phyloP scores from a whole-genome alignment of 1,140 invertebrate genomes.

The Heliconius hewitsoni region DNA sequence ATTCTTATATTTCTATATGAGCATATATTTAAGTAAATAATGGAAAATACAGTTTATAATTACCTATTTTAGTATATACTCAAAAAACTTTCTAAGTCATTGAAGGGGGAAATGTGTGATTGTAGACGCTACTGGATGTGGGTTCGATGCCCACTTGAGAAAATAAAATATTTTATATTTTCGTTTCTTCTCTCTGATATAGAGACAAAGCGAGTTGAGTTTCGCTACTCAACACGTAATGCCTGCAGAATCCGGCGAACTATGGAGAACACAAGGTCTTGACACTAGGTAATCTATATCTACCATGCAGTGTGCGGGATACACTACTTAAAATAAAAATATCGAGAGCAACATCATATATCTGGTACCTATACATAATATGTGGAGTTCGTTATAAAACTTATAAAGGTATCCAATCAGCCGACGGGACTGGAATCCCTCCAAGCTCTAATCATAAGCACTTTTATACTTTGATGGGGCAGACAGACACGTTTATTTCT shows the following conservation, averaged over 20 bases:
- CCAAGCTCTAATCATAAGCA: neutral
- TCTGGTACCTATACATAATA: neutral
- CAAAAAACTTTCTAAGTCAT: no score
- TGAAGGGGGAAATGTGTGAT: no score
- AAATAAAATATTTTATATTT: no score
- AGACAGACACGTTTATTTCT: conserved; percentile 2
- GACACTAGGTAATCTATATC: no score
- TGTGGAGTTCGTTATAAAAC: neutral
- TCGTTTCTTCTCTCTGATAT: no score
- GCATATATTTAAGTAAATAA: conserved; percentile 5
- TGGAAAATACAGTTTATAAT: conserved; percentile 13
- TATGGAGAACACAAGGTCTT: no score
- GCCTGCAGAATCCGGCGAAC: no score
- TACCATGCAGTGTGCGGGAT: no score
- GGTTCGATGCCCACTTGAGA: no score
- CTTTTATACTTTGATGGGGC: conserved; percentile 1
- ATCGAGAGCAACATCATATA: neutral
- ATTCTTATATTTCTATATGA: conserved; percentile 3
- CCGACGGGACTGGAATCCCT: neutral
- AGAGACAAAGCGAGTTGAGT: no score
- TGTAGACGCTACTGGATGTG: no score
- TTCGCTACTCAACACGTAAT: no score
- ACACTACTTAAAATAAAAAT: neutral
- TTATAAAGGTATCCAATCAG: neutral
- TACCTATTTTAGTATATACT: neutral